These are phyloP conservation scores for Anastatus disparis DNA, from an alignment of 1,140 invertebrate species.

Conservation along the genomic window DNA sequence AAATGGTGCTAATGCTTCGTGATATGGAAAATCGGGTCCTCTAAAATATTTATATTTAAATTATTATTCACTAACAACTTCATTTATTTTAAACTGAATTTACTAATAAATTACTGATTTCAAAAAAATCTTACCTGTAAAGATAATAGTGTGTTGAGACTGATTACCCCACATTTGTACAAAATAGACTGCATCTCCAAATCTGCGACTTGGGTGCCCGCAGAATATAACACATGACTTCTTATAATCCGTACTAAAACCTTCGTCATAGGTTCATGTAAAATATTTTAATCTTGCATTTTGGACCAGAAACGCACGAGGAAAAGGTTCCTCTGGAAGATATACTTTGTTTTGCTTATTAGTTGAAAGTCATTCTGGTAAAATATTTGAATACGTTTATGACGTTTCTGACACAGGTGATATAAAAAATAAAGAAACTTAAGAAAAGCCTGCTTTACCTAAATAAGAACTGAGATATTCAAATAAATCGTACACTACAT, in stretches of 20 bases:
- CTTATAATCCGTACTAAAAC: slow-evolving; percentile 84
- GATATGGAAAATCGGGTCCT: slow-evolving; percentile 95
- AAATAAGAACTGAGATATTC: slow-evolving; percentile 94
- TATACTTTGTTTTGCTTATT: slow-evolving; percentile 91
- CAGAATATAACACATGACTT: slow-evolving; percentile 97
- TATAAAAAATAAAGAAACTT: slow-evolving; percentile 95
- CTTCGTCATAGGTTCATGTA: slow-evolving; percentile 86
- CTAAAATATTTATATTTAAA: slow-evolving; percentile 52
- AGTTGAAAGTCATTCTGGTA: slow-evolving; percentile 92
- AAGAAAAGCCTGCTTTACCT: slow-evolving; percentile 83
- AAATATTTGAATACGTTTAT: slow-evolving; percentile 95
- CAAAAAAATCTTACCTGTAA: slow-evolving; percentile 77
- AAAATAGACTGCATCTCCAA: slow-evolving; percentile 97
- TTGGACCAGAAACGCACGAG: slow-evolving; percentile 88
- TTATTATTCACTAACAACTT: not conserved
- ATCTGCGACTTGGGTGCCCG: slow-evolving; percentile 95
- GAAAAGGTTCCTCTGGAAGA: slow-evolving; percentile 95
- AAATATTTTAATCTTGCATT: slow-evolving; percentile 88
- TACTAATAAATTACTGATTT: slow-evolving; percentile 13
- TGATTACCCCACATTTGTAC: slow-evolving; percentile 93
- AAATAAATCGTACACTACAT: slow-evolving; percentile 97
- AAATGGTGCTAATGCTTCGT: slow-evolving; percentile 93
- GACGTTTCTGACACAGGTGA: slow-evolving; percentile 95
- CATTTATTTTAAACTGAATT: slow-evolving; percentile 12
- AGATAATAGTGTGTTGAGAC: slow-evolving; percentile 90